Conservation (phyloP, 2,797 vertebrate genomes). For the Notoglanidium macrostoma region DNA sequence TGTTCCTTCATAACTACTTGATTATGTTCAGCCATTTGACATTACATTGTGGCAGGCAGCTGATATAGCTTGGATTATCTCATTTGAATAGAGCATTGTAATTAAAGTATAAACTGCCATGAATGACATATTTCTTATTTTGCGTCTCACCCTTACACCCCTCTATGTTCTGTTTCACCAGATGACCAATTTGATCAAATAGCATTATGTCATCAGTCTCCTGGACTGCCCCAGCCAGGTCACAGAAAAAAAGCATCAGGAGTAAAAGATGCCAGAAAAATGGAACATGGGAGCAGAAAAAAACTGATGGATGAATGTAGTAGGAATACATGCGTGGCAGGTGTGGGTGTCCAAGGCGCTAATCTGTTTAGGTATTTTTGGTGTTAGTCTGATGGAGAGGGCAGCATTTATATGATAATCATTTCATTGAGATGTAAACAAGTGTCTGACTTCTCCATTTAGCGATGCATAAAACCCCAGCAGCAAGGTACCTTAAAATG, state of each 20-base stretch:
- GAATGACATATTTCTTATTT: background rate
- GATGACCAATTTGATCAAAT: background rate
- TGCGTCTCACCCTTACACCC: background rate
- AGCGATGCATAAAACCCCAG: background rate
- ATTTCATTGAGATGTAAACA: background rate
- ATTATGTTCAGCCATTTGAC: background rate
- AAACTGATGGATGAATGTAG: background rate
- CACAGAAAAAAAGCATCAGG: background rate
- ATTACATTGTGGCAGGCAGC: background rate
- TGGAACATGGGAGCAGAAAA: background rate
- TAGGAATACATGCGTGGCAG: background rate
- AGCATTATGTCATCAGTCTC: background rate
- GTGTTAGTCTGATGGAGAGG: background rate
- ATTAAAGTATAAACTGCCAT: background rate
- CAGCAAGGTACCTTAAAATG: background rate
- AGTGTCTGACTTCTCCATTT: background rate
- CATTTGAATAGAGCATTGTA: background rate
- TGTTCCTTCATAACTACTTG: background rate
- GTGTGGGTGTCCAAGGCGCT: background rate
- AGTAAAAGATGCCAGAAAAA: background rate
- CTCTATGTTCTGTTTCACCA: background rate
- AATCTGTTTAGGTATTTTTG: background rate
- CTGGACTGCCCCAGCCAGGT: background rate
- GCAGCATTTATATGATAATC: slow-evolving; percentile 16
- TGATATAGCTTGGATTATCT: background rate